Evolutionary conservation across 2,113 vertebrate species (phyloP).

Genomic region (Polypterus bichir): DNA sequence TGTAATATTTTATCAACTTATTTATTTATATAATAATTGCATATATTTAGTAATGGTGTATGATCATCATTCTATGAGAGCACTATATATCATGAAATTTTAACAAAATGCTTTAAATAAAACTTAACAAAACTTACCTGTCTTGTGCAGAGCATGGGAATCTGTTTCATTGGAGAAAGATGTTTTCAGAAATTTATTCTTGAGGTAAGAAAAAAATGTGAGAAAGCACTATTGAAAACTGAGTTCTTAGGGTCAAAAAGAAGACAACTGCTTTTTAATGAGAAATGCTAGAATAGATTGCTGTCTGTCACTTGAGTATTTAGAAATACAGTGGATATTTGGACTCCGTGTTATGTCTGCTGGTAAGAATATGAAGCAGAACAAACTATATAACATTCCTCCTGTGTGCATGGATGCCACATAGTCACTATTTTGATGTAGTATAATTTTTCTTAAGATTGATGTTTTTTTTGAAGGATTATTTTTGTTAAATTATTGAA

Average conservation of each 20-base stretch:
- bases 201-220: slow-evolving; percentile 47
- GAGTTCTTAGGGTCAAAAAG: too few species aligned
- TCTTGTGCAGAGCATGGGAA: slow-evolving; percentile 81
- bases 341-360: too few species aligned
- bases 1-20: too few species aligned
- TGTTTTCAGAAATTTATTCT: slow-evolving; percentile 87
- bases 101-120: neutral
- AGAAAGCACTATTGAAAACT: too few species aligned
- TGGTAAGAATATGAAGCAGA: too few species aligned
- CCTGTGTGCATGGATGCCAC: too few species aligned
- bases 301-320: too few species aligned
- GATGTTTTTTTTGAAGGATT: rapidly evolving
- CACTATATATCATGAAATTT: too few species aligned
- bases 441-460: rapidly evolving
- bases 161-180: slow-evolving; percentile 89
- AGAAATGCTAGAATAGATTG: too few species aligned
- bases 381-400: too few species aligned
- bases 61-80: neutral
- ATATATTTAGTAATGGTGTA: neutral
- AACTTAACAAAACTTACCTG: neutral
- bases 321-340: too few species aligned
- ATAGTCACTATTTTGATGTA: neutral
- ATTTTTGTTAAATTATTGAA: neutral
- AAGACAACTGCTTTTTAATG: too few species aligned
- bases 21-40: neutral